Conservation (phyloP, 2,113 vertebrate species). For the Cettia cetti region DNA sequence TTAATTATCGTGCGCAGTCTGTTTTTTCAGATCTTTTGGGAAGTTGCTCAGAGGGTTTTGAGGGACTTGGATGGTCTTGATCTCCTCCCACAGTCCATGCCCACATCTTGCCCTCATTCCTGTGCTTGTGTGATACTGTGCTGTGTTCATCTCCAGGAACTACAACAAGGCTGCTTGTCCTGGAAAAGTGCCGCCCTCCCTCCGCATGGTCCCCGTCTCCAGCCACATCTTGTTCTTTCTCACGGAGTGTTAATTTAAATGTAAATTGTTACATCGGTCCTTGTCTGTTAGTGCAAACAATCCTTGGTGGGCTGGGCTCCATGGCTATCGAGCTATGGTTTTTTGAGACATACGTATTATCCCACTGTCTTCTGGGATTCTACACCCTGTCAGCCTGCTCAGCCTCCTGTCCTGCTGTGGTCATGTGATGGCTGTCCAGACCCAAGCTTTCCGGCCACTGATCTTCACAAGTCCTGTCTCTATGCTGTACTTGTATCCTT, state of each 20-base stretch:
- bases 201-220: accelerated
- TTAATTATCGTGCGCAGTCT: accelerated
- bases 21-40: neutral
- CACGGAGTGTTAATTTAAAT: neutral
- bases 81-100: too few species aligned
- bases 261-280: neutral
- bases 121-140: neutral
- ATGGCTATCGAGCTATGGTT: neutral
- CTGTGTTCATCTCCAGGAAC: neutral
- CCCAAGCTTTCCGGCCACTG: accelerated
- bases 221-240: neutral
- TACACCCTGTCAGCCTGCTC: too few species aligned
- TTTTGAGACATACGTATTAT: neutral
- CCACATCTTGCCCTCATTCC: neutral
- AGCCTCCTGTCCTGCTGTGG: too few species aligned
- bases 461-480: accelerated
- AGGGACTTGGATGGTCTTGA: neutral
- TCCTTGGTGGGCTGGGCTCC: neutral
- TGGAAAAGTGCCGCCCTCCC: neutral
- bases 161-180: neutral
- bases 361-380: neutral
- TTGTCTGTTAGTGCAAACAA: neutral
- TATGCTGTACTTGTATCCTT: too few species aligned
- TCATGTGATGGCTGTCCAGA: accelerated
- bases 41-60: neutral